Evolutionary conservation across 2,113 vertebrate species (phyloP), one percentile per base, ranked within the genome.

Genomic region (Dicentrarchus labrax): DNA sequence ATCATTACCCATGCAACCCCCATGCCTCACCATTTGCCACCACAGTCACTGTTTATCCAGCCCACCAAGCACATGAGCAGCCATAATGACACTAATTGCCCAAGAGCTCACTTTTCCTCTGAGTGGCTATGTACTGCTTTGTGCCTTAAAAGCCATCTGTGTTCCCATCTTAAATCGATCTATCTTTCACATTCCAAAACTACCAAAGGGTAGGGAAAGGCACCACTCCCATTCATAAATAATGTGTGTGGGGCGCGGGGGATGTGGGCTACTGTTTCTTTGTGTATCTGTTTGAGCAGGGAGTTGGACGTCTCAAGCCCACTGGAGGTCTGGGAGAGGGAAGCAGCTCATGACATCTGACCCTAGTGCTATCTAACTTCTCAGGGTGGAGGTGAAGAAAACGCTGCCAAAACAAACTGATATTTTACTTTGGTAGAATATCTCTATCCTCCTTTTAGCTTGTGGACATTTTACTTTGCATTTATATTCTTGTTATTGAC

Each of bases 31-130:
- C 76, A 72, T 88, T 80, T 81, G 77, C 77, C 47, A 39, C 85
- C 83, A 76, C 72, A 84, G 76, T 61, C 86, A 87, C 77, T 84
- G 83, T 89, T 92, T 88, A 77, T 86, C 85, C 83, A 92, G 76
- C 56, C 84, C 81, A 69, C 80, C 84, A 83, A 90, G 86, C 91
- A 90, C 88, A 88, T 69, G 87, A 91, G 87, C 85, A 84, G 82
- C 85, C 78, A 86, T 91, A 82, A 91, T 91, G 85, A 91, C 91
- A 89, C 85, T 93, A 90, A 93, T 89, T 92, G 89, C 88, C 70
- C 68, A 62, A 88, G 85, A 86, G 89, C 88, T 91, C 86, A 76
- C 82, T 92, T 84, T 92, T 86, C 83, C 86, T 88, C 89, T 78
- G 83, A 88, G 76, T 87, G 85, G 82, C 84, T 88, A 53, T 66